A percentile compares a stretch with the other conserved stretches of the same genome.
phyloP scores from a whole-genome alignment of 1,140 invertebrate genomes.

The Neoseiulus cucumeris region DNA sequence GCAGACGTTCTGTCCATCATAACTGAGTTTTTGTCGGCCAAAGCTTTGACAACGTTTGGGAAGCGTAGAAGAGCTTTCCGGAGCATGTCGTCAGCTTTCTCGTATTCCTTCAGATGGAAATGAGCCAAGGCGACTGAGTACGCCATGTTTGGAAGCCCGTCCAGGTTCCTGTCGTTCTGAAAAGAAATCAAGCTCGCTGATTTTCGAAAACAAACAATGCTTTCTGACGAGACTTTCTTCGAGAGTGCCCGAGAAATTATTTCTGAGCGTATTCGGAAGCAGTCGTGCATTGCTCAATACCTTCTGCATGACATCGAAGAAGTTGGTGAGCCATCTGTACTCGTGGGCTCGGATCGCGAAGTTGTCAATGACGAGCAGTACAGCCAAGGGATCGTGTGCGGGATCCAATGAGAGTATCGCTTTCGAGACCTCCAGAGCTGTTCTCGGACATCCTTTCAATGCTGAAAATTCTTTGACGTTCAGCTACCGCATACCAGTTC shows the following conservation, averaged over 20 bases:
- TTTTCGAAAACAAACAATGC: no score
- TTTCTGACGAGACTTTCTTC: no score
- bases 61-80: neutral
- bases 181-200: neutral
- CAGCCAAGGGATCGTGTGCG: conserved; percentile 55
- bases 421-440: conserved; percentile 31
- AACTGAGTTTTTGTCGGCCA: neutral
- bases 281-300: no score
- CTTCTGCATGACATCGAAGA: conserved; percentile 26
- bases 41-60: neutral
- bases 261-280: no score
- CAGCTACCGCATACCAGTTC: neutral
- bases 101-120: neutral
- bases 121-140: neutral
- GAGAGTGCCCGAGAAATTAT: no score
- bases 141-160: neutral
- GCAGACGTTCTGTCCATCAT: neutral
- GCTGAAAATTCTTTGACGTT: conserved; percentile 25
- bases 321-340: conserved; percentile 49
- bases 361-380: conserved; percentile 59
- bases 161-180: neutral
- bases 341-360: conserved; percentile 58
- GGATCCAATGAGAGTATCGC: conserved; percentile 48
- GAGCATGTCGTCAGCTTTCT: neutral
- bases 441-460: conserved; percentile 38